Evolutionary conservation across 2,888 invertebrate genomes (phyloP).

Genomic region (Rhaphigaster nebulosa): DNA sequence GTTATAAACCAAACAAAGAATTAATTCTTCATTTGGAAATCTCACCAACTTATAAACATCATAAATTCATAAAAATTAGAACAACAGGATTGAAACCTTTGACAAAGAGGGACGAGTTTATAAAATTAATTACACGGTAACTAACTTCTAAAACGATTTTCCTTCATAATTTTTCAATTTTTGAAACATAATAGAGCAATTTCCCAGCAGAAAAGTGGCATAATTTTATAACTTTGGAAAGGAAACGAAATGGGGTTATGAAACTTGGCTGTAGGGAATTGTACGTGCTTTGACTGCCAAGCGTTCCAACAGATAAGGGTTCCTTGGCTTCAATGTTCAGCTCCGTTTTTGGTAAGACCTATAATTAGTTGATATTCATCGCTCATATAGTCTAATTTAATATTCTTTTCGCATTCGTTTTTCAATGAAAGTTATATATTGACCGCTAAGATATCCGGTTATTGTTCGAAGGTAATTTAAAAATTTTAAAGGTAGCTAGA

Average conservation of each 20-base stretch:
- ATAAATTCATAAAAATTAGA: neutral
- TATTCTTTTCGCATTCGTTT: slow-evolving; percentile 15
- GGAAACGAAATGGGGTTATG: slow-evolving; percentile 9
- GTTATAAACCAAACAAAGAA: too few species aligned
- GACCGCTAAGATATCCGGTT: neutral
- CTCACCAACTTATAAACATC: too few species aligned
- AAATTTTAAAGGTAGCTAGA: neutral
- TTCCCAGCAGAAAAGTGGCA: neutral
- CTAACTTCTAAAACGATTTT: slow-evolving; percentile 6
- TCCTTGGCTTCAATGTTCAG: neutral
- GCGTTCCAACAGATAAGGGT: neutral
- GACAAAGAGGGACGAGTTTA: neutral
- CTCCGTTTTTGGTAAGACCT: neutral
- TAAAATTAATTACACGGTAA: slow-evolving; percentile 1
- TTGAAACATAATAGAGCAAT: neutral
- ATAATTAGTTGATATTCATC: slow-evolving; percentile 41
- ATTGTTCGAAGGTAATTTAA: neutral
- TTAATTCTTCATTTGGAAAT: too few species aligned
- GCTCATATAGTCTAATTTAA: neutral
- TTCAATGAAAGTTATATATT: neutral
- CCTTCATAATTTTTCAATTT: neutral
- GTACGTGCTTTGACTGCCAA: neutral
- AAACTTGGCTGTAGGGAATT: neutral
- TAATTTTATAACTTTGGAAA: slow-evolving; percentile 26
- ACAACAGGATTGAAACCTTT: neutral